Evolutionary conservation across 2,888 invertebrate genomes (phyloP).

Genomic region (Thecophora atra): DNA sequence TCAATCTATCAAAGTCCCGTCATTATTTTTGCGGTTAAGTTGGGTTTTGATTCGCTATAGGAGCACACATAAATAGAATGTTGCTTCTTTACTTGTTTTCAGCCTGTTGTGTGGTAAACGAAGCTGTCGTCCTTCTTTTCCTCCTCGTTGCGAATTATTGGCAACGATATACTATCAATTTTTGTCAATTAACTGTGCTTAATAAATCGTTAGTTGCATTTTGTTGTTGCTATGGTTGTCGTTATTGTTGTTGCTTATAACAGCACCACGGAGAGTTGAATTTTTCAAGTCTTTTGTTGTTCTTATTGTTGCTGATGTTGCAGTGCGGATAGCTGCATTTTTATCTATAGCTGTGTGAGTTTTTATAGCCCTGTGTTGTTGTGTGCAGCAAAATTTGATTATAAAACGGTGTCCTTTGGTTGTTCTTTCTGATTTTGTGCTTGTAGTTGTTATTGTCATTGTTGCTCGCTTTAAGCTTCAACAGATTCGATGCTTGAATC

Average conservation of each 20-base stretch:
- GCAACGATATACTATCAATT: not conserved
- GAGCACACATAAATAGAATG: not conserved
- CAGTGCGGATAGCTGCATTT: not conserved
- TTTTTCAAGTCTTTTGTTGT: not conserved
- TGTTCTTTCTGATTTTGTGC: not conserved
- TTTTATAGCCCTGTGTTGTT: not conserved
- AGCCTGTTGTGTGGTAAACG: too few relatives aligned
- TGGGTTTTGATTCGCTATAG: not conserved
- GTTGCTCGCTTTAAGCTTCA: not conserved
- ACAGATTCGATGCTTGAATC: not conserved
- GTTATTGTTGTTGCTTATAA: too few relatives aligned
- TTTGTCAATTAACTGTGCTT: slow-evolving; percentile 21
- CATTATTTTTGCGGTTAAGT: too few relatives aligned
- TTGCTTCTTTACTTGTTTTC: not conserved
- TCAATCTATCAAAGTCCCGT: too few relatives aligned
- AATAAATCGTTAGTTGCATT: not conserved
- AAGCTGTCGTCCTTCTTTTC: too few relatives aligned
- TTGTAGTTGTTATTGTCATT: not conserved
- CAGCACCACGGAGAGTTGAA: not conserved
- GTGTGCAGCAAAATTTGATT: not conserved
- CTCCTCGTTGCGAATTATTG: not conserved
- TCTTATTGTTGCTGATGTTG: not conserved
- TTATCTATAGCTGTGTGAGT: not conserved
- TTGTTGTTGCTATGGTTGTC: too few relatives aligned
- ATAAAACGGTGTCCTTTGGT: not conserved